phyloP scores from a whole-genome alignment of 2,113 vertebrate genomes.

The Otocyon megalotis region DNA sequence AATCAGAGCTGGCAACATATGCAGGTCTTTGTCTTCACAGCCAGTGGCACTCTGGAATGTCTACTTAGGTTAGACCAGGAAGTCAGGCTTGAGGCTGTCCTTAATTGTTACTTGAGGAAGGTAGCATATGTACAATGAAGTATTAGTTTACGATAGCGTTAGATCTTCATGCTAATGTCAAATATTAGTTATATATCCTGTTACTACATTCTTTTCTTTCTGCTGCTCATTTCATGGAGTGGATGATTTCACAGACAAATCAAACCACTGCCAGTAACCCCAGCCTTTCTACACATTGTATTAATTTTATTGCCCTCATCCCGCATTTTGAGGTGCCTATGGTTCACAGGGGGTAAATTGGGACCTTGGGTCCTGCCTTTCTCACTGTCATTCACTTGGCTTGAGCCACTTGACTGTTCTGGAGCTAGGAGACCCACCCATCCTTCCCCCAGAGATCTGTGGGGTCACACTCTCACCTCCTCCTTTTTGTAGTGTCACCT shows the following conservation, averaged over 20 bases:
- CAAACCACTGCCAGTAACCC: neutral
- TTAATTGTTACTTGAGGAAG: neutral
- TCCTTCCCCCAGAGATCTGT: too few relatives aligned
- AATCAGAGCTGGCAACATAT: neutral
- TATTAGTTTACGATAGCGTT: neutral
- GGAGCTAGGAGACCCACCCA: neutral
- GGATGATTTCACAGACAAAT: slow-evolving; percentile 17
- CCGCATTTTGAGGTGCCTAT: neutral
- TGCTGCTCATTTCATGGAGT: neutral
- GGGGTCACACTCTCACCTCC: too few relatives aligned
- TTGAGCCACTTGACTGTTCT: neutral
- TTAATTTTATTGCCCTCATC: neutral
- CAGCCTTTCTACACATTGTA: neutral
- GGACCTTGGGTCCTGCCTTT: neutral
- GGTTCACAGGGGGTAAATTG: neutral
- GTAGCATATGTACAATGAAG: neutral
- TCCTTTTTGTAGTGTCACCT: neutral
- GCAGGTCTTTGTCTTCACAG: neutral
- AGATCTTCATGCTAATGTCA: neutral
- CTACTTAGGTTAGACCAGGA: neutral
- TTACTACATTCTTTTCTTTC: neutral
- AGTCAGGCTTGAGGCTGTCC: neutral
- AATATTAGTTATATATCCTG: neutral
- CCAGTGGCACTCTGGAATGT: neutral
- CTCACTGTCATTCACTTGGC: neutral